These are phyloP conservation scores for Archaeoteleia sp. DNA, from an alignment of 2,888 invertebrate species.

Conservation along the genomic window DNA sequence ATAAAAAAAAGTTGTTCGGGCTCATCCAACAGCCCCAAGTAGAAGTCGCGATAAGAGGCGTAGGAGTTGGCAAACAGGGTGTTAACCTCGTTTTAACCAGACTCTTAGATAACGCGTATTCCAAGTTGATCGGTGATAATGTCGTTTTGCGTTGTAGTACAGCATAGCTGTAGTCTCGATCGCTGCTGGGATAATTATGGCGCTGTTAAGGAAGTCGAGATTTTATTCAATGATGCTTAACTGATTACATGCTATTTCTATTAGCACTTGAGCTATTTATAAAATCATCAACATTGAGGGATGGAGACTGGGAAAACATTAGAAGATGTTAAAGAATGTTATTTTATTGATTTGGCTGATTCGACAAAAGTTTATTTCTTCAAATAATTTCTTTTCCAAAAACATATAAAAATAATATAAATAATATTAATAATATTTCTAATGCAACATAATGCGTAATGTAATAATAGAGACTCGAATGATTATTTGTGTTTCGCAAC, in stretches of 20 bases:
- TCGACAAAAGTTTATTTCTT: background rate
- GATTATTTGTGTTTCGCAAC: slow-evolving; percentile 12
- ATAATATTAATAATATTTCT: background rate
- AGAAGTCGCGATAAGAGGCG: slow-evolving; percentile 59
- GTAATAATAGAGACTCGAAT: slow-evolving; percentile 10
- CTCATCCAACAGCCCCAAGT: slow-evolving; percentile 57
- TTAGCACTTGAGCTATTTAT: slow-evolving; percentile 1
- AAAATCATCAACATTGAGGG: too few species aligned
- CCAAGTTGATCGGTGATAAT: slow-evolving; percentile 14
- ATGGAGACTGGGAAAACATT: too few species aligned
- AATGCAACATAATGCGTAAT: background rate
- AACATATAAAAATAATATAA: background rate
- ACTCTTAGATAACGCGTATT: slow-evolving; percentile 28
- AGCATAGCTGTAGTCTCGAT: slow-evolving; percentile 1
- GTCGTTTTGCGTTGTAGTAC: slow-evolving; percentile 16
- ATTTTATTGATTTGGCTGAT: background rate
- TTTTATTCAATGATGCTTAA: slow-evolving; percentile 18
- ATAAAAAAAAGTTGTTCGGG: too few species aligned
- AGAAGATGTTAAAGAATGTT: too few species aligned
- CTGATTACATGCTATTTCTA: background rate
- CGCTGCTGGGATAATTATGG: slow-evolving; percentile 1
- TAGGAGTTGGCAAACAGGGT: slow-evolving; percentile 62
- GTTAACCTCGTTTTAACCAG: slow-evolving; percentile 62
- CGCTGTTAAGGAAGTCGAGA: slow-evolving; percentile 8
- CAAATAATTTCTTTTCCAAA: too few species aligned